Percentiles rank a stretch among this genome's conserved stretches.
Evolutionary conservation across 1,140 invertebrate species (phyloP).

Genomic region (Tetraneura akinire): DNA sequence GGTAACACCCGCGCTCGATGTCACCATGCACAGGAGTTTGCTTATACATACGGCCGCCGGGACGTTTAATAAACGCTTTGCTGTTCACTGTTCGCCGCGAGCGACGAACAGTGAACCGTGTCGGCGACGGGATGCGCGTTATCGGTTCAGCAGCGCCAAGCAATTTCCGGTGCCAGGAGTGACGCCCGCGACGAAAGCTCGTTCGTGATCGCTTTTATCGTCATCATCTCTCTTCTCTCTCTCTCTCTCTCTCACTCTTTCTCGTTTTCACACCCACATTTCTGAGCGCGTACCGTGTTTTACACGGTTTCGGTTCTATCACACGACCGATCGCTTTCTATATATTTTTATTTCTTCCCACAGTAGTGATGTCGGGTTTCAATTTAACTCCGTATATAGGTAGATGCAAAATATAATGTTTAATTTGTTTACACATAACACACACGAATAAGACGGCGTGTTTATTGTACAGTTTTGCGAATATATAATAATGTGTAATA

Average conservation of each 20-base stretch:
- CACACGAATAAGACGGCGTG: too few relatives aligned
- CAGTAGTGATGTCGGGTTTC: too few relatives aligned
- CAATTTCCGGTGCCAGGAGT: conserved; percentile 43
- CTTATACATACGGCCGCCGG: neutral
- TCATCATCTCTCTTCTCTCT: neutral
- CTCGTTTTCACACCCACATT: neutral
- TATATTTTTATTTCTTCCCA: too few relatives aligned
- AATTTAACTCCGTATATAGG: too few relatives aligned
- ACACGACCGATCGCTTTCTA: too few relatives aligned
- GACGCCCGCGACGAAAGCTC: conserved; percentile 35
- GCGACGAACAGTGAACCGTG: neutral
- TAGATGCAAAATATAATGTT: too few relatives aligned
- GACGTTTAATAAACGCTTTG: conserved; percentile 46
- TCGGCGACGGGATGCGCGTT: conserved; percentile 5
- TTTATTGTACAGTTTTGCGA: too few relatives aligned
- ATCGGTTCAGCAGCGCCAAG: conserved; percentile 43
- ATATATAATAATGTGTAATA: too few relatives aligned
- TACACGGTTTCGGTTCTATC: too few relatives aligned
- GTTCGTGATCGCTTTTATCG: conserved; percentile 19
- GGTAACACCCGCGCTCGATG: conserved; percentile 10
- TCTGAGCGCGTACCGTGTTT: too few relatives aligned
- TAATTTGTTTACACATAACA: too few relatives aligned
- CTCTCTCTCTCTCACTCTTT: neutral
- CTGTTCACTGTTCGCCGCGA: neutral
- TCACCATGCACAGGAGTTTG: neutral